Evolutionary conservation across 2,888 invertebrate genomes (phyloP), one percentile per base, ranked within the genome.

Genomic region (Sisyra nigra): DNA sequence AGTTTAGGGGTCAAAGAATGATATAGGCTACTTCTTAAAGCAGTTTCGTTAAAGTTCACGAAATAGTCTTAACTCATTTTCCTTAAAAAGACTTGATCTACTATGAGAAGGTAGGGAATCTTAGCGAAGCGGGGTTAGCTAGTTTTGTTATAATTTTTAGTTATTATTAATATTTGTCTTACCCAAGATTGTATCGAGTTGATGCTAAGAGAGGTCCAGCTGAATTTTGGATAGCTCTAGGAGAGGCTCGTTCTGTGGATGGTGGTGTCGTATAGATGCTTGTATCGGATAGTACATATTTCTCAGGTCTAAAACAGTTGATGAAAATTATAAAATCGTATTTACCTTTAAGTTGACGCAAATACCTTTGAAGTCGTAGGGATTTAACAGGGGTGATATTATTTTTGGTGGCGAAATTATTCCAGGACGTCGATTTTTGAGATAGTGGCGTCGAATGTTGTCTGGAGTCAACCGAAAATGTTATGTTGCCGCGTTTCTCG

Each of bases 151-250:
- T n/a, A n/a, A n/a, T n/a, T n/a, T n/a, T n/a, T n/a, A n/a, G n/a
- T n/a, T n/a, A n/a, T n/a, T n/a, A n/a, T n/a, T n/a, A n/a, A n/a
- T n/a, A n/a, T n/a, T n/a, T n/a, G 11, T 52, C 53, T 54, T 54
- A 64, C 65, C 61, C 67, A 15, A 66, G 62, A 48, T 66, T 66
- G 49, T 60, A 67, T 53, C 59, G 57, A 4, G 65, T 62, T 1
- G 67, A 64, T 31, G 64, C 57, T 24, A 67, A 53, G 29, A 68
- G 52, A 1, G 68, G 68, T 24, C 67, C 67, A 8, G 60, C 59
- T 5, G 58, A 53, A 8, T 58, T 58, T 44, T 59, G 61, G 1
- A 59, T 55, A 2, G 57, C 55, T 46, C 51, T 52, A 45, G 52
- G 55, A 1, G 52, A 44, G 15, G 17, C 34, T 8, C 24, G 13